phyloP scores from a whole-genome alignment of 2,797 vertebrate genomes.

The Parotocinclus haroldoi region DNA sequence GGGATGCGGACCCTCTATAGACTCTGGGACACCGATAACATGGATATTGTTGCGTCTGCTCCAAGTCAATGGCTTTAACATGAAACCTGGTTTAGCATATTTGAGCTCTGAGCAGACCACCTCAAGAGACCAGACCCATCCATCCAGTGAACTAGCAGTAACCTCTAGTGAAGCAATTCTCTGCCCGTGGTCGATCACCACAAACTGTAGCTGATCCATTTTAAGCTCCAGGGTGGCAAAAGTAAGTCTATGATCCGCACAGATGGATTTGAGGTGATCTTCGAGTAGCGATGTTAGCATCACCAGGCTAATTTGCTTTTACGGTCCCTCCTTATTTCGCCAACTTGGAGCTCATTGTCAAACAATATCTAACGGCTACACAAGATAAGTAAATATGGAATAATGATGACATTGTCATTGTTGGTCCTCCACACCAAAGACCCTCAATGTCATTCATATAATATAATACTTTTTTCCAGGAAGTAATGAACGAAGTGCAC shows the following conservation, averaged over 20 bases:
- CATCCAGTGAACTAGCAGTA: not conserved
- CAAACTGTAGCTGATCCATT: not conserved
- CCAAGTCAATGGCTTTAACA: not conserved
- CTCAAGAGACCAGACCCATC: not conserved
- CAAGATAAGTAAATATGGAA: no score
- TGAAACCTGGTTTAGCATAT: not conserved
- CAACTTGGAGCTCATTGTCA: no score
- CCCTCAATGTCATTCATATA: no score
- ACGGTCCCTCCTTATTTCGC: not conserved
- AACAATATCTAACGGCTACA: no score
- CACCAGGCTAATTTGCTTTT: not conserved
- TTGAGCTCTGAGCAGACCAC: not conserved
- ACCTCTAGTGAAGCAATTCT: not conserved
- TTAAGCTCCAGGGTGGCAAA: not conserved
- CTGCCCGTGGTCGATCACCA: slow-evolving; percentile 6
- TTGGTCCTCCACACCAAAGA: no score
- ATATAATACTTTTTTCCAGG: no score
- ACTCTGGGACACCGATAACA: slow-evolving; percentile 17
- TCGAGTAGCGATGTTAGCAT: not conserved
- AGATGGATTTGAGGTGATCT: not conserved
- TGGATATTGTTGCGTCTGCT: not conserved
- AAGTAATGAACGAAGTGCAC: no score
- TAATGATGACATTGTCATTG: no score
- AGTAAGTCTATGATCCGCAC: not conserved
- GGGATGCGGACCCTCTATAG: slow-evolving; percentile 12